A percentile compares a stretch with the other conserved stretches of the same genome.
Evolutionary conservation across 2,113 vertebrate genomes (phyloP).

Genomic region (Aythya baeri): DNA sequence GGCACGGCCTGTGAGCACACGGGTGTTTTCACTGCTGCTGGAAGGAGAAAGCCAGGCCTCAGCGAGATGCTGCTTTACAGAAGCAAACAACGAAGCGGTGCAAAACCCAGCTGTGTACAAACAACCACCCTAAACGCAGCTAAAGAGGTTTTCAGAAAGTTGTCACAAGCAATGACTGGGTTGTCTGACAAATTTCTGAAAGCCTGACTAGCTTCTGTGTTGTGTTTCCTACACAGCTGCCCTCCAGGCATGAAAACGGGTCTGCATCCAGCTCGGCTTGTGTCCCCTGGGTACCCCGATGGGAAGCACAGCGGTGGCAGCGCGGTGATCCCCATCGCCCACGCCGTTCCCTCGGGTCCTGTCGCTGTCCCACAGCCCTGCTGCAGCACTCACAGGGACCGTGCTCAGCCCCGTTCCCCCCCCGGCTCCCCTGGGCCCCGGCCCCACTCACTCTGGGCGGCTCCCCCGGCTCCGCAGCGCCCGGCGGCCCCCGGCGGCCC

Average conservation of each 20-base stretch:
- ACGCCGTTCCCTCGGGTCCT: no score
- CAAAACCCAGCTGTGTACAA: not conserved
- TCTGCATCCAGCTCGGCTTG: not conserved
- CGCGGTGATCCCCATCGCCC: not conserved
- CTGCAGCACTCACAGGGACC: accelerated
- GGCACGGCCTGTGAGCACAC: not conserved
- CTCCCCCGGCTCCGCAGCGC: no score
- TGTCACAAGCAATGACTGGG: not conserved
- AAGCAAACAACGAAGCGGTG: not conserved
- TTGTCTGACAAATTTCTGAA: not conserved
- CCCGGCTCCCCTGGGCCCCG: no score
- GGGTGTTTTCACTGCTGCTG: not conserved
- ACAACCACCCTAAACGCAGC: not conserved
- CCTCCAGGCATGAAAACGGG: not conserved
- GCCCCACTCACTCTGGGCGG: no score
- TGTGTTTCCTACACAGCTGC: not conserved
- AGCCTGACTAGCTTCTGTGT: not conserved
- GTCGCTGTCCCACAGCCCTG: no score
- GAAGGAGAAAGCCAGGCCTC: not conserved
- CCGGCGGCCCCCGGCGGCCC: no score
- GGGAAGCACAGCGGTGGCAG: accelerated
- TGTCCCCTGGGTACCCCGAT: accelerated
- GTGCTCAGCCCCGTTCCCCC: no score
- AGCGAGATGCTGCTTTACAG: not conserved
- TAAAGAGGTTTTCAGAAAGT: not conserved